phyloP scores from a whole-genome alignment of 2,888 invertebrate species.

The Rhingia rostrata region DNA sequence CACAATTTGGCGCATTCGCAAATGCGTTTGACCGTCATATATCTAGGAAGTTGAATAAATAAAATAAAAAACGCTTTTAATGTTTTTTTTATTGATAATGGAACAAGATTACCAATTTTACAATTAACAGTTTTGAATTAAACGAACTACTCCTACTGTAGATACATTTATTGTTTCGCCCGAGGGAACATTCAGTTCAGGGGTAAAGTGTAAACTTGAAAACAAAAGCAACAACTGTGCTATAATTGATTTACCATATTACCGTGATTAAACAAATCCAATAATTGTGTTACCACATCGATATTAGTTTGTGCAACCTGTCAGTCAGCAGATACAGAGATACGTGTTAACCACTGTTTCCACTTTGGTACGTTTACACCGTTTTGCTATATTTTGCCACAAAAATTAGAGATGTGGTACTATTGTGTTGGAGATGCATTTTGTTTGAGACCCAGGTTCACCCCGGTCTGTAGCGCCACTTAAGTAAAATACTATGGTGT shows the following conservation, averaged over 20 bases:
- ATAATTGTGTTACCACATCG: constrained; percentile 41
- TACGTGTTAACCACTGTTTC: too few species aligned
- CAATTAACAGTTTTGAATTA: constrained; percentile 16
- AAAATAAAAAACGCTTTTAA: too few species aligned
- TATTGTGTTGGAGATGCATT: too few species aligned
- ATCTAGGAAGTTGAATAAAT: too few species aligned
- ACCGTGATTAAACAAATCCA: constrained; percentile 40
- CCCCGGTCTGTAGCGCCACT: too few species aligned
- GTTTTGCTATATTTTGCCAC: neutral
- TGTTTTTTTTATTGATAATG: too few species aligned
- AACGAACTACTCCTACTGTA: constrained; percentile 44
- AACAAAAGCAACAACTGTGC: neutral
- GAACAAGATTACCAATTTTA: too few species aligned
- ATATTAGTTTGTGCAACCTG: constrained; percentile 29
- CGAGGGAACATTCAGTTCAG: constrained; percentile 66
- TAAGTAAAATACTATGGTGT: too few species aligned
- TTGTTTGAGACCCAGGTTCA: too few species aligned
- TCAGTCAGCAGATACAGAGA: neutral
- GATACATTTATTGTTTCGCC: constrained; percentile 36
- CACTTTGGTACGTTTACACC: neutral
- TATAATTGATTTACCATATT: constrained; percentile 60
- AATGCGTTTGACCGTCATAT: constrained; percentile 5
- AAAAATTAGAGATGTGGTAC: neutral
- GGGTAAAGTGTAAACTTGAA: constrained; percentile 64
- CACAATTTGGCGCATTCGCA: neutral